Conservation (phyloP, 2,797 vertebrate genomes). For the Brotula barbata region DNA sequence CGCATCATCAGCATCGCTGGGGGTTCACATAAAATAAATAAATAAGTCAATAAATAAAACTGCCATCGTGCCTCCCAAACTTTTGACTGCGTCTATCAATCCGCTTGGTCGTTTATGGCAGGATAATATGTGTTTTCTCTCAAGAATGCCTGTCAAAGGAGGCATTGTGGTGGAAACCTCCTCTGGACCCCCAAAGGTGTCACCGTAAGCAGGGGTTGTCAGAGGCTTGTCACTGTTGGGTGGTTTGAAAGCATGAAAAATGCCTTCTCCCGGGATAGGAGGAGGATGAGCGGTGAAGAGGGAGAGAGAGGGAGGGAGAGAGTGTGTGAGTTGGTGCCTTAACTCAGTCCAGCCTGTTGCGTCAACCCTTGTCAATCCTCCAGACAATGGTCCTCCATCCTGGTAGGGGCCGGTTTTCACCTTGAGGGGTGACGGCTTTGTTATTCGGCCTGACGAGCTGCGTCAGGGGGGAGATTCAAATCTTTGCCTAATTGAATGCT, state of each 20-base stretch:
- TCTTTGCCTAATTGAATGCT: constrained; percentile 68
- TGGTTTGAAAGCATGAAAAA: constrained; percentile 79
- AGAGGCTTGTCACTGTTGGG: constrained; percentile 75
- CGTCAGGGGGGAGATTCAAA: constrained; percentile 60
- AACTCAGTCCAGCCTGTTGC: constrained; percentile 70
- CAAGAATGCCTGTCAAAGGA: constrained; percentile 66
- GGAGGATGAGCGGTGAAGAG: constrained; percentile 40
- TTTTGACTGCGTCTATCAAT: constrained; percentile 65
- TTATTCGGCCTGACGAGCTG: constrained; percentile 75
- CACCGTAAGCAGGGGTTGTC: constrained; percentile 75
- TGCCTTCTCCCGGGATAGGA: constrained; percentile 65
- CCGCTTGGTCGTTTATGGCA: constrained; percentile 42
- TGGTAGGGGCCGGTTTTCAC: constrained; percentile 42
- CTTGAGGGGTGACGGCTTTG: constrained; percentile 72
- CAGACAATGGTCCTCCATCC: constrained; percentile 72
- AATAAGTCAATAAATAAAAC: constrained; percentile 35
- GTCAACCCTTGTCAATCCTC: constrained; percentile 75
- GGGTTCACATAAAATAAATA: constrained; percentile 19
- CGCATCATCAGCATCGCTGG: constrained; percentile 9
- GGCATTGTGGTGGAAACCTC: constrained; percentile 62
- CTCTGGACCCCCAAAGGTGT: constrained; percentile 74
- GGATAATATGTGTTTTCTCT: constrained; percentile 60
- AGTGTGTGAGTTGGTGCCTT: constrained; percentile 21
- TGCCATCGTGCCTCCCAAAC: constrained; percentile 38
- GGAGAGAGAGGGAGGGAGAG: constrained; percentile 9